These are phyloP conservation scores for Eupithecia insigniata DNA, from an alignment of 2,888 invertebrate genomes.

Conservation along the genomic window DNA sequence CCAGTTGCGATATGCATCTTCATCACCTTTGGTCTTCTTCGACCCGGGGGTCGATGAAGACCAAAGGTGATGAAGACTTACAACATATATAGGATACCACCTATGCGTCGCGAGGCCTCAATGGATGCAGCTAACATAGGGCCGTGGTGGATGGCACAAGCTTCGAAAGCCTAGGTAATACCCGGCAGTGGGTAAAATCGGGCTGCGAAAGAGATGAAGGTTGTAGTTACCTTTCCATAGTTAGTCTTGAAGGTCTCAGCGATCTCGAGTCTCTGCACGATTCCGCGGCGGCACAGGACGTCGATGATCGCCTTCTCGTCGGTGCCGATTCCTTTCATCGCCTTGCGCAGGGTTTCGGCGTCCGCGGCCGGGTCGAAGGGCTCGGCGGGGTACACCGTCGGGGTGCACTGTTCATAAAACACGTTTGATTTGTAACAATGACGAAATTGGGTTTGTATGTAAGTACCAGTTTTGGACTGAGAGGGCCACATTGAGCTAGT, in stretches of 20 bases:
- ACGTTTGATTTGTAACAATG: not conserved
- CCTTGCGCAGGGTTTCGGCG: constrained; percentile 92
- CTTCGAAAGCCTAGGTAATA: not conserved
- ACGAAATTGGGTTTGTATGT: not conserved
- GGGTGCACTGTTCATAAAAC: constrained; percentile 87
- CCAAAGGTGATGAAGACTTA: too few relatives aligned
- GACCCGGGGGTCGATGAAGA: too few relatives aligned
- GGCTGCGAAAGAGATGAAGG: not conserved
- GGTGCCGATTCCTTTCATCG: constrained; percentile 97
- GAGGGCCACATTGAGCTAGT: not conserved
- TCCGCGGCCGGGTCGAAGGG: constrained; percentile 94
- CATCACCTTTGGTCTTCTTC: too few relatives aligned
- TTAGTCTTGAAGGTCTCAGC: constrained; percentile 95
- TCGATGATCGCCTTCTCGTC: constrained; percentile 96
- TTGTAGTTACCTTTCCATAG: constrained; percentile 92
- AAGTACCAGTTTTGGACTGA: not conserved
- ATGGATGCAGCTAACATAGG: too few relatives aligned
- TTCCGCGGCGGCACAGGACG: constrained; percentile 93
- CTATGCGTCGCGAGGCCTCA: too few relatives aligned
- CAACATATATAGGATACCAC: too few relatives aligned
- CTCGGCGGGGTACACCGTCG: constrained; percentile 93
- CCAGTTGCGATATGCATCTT: too few relatives aligned
- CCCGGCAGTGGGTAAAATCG: not conserved
- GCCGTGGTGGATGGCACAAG: too few relatives aligned
- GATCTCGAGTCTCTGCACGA: constrained; percentile 95